Base-by-base conservation (phyloP, 2,888 invertebrate species). In the Eudasyphora cyanicolor region DNA sequence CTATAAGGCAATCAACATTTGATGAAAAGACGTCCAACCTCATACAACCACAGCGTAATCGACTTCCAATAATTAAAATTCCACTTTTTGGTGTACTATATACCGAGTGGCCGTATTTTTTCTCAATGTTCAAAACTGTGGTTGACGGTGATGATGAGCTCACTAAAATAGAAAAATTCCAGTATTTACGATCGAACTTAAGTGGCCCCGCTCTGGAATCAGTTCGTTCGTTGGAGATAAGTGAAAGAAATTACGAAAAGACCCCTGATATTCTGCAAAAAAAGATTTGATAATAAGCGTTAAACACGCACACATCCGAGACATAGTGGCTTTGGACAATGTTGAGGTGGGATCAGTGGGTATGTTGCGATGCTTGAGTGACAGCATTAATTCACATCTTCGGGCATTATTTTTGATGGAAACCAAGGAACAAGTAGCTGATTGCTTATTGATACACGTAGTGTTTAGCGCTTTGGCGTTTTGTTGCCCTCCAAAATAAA, bases 121-220 rank as follows among this genome's bases (percentile, higher is more conserved):
- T 70, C 32, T 79, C 77, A 1, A 82, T 82, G 82, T 85, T 82
- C 51, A 54, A n/a, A 27, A 79, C 79, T n/a, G 74, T 85, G n/a
- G 60, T 82, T 57, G 71, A 38, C 2, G 75, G 35, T 62, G 74
- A 85, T 64, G 10, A 27, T 0, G 82, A 81, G 1, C 45, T 82
- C 21, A 57, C 45, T 7, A 82, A 82, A 62, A 76, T 84, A 35
- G 77, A 81, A 82, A 84, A 84, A 54, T 76, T 32, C 8, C 82
- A 84, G 67, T 70, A 84, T 19, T 27, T 85, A 21, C 75, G 80
- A 14, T 42, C 77, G 4, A 54, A 57, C 27, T 38, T 80, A 29
- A 29, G 42, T 19, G 79, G 76, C 54, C 17, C 64, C 27, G 81
- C 76, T 2, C 49, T 84, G 45, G 79, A 85, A 49, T 60, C 82